phyloP scores from a whole-genome alignment of 2,797 vertebrate genomes.

The Carcharodon carcharias region DNA sequence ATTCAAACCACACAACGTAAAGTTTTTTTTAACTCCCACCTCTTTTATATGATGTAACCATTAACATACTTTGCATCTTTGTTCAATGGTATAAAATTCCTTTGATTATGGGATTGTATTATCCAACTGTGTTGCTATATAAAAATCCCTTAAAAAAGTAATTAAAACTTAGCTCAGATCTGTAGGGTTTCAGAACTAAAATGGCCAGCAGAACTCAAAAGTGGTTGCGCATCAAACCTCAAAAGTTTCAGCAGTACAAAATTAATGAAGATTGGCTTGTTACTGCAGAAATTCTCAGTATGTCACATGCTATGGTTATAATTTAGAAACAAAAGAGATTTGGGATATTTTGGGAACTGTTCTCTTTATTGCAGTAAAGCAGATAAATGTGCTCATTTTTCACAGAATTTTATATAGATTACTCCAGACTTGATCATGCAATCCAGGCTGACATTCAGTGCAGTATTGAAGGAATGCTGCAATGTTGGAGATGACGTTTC shows the following conservation, averaged over 20 bases:
- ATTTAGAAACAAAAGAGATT: background rate
- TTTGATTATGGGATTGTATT: background rate
- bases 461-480: background rate
- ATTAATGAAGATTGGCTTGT: background rate
- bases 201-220: background rate
- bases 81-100: background rate
- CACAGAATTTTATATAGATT: background rate
- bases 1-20: background rate
- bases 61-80: background rate
- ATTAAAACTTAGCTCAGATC: background rate
- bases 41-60: background rate
- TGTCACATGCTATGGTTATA: background rate
- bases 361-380: background rate
- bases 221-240: background rate
- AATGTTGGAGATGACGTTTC: background rate
- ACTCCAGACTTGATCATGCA: background rate
- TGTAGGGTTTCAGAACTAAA: background rate
- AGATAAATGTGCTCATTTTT: background rate
- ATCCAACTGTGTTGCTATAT: background rate
- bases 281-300: background rate
- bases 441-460: background rate
- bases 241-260: background rate
- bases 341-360: background rate
- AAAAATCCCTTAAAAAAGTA: background rate
- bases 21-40: background rate